These are phyloP conservation scores for Indicator indicator DNA, from an alignment of 2,113 vertebrate species.

Conservation along the genomic window DNA sequence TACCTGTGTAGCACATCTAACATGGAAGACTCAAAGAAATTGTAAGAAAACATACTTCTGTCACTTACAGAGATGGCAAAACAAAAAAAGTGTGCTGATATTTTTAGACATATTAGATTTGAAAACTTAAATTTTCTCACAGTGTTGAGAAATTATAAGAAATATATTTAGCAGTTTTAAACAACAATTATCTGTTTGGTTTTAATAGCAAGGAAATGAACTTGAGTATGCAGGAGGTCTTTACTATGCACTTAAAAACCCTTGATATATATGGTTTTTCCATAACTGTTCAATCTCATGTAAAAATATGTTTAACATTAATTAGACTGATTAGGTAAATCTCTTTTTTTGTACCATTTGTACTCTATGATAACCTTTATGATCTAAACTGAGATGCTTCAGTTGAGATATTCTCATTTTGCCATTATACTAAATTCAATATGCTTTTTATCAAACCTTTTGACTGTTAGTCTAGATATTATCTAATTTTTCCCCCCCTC, in stretches of 20 bases:
- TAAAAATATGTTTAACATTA: not conserved
- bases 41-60: not conserved
- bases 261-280: not conserved
- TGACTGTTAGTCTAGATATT: not conserved
- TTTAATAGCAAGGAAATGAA: not conserved
- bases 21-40: not conserved
- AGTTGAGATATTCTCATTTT: not conserved
- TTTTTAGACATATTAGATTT: not conserved
- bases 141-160: not conserved
- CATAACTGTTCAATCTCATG: not conserved
- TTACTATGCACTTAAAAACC: not conserved
- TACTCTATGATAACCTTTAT: not conserved
- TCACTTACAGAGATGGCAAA: not conserved
- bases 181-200: not conserved
- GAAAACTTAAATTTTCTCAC: not conserved
- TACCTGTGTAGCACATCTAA: not conserved
- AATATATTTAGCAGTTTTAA: not conserved
- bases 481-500: too few species aligned
- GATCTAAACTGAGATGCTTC: not conserved
- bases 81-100: not conserved
- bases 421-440: not conserved
- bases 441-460: not conserved
- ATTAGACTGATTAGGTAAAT: not conserved
- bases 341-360: not conserved
- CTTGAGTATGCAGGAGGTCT: not conserved